These are phyloP conservation scores for Hylomyscus alleni DNA, from an alignment of 2,797 vertebrate species.

Conservation along the genomic window DNA sequence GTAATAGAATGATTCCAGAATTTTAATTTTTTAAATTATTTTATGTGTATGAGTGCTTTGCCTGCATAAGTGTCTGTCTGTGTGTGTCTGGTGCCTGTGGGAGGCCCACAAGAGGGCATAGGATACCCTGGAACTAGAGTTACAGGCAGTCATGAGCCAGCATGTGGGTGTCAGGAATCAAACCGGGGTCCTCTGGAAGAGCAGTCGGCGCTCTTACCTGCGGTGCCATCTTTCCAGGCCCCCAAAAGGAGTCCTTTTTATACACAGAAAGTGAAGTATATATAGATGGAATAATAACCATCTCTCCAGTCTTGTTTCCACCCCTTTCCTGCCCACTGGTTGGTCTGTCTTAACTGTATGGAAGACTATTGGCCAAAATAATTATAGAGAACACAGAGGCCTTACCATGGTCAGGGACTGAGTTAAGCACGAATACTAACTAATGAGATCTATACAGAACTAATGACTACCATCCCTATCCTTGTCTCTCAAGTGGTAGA, in stretches of 20 bases:
- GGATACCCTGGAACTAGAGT: not conserved
- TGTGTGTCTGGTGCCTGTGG: not conserved
- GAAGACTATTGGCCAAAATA: constrained; percentile 32
- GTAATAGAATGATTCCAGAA: not conserved
- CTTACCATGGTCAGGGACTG: not conserved
- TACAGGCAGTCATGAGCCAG: not conserved
- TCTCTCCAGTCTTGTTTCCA: not conserved
- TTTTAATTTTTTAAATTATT: not conserved
- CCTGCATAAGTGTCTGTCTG: not conserved
- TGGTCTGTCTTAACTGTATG: not conserved
- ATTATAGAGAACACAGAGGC: constrained; percentile 23
- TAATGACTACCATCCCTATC: not conserved
- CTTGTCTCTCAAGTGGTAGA: constrained; percentile 12
- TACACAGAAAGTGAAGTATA: not conserved
- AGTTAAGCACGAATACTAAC: not conserved
- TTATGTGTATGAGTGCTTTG: not conserved
- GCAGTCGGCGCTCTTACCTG: not conserved
- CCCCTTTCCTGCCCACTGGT: not conserved
- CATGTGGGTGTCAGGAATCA: not conserved
- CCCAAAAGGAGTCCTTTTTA: not conserved
- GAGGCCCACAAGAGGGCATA: not conserved
- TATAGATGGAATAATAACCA: not conserved
- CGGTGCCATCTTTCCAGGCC: not conserved
- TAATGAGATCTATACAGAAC: not conserved
- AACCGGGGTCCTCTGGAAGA: not conserved